Evolutionary conservation across 2,113 vertebrate genomes (phyloP).

Genomic region (Tragelaphus imberbis): DNA sequence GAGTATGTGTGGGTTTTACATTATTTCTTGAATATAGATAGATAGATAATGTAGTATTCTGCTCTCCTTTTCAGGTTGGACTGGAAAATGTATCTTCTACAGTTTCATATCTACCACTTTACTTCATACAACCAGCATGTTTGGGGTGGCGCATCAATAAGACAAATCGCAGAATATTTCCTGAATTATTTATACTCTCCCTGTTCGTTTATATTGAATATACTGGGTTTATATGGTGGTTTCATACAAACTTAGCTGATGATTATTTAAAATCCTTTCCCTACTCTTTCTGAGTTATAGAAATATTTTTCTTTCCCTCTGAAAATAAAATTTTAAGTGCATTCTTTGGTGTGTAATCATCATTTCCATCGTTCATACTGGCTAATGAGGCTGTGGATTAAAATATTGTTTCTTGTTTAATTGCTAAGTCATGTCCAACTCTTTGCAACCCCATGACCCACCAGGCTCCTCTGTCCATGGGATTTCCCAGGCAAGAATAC

Average conservation of each 20-base stretch:
- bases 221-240: not conserved
- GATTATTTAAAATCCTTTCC: not conserved
- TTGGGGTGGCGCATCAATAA: not conserved
- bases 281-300: not conserved
- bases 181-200: not conserved
- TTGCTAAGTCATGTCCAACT: not conserved
- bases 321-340: slow-evolving; percentile 47
- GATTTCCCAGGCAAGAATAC: not conserved
- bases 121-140: not conserved
- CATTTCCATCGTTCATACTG: not conserved
- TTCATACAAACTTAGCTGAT: not conserved
- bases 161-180: not conserved
- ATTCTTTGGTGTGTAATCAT: not conserved
- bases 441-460: not conserved
- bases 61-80: slow-evolving; percentile 21
- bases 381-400: not conserved
- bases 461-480: not conserved
- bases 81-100: not conserved
- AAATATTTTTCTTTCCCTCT: not conserved
- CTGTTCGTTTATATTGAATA: not conserved
- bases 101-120: not conserved
- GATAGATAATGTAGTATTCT: not conserved
- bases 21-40: not conserved
- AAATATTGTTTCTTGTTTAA: not conserved
- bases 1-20: not conserved